Evolutionary conservation across 1,140 invertebrate genomes (phyloP), one percentile per base, ranked within the genome.

Genomic region (Pseudomyrmex gracilis): DNA sequence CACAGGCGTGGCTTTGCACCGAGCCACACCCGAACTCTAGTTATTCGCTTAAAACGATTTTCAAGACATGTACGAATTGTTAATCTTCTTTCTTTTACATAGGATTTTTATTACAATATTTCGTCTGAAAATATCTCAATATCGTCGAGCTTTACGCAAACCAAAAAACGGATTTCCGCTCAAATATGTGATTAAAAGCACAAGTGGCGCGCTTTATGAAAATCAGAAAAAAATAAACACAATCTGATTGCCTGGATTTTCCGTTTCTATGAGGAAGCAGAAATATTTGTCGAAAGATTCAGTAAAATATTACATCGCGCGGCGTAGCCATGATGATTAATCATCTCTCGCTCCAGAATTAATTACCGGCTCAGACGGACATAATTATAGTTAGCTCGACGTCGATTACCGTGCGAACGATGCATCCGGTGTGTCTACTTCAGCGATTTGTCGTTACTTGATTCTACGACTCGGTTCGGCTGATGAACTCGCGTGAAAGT

Each of bases 401-500:
- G 17, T 20, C 60, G 58, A 88, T 87, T 85, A 88, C 87, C 20
- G 57, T 34, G 20, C 64, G 76, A 85, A 82, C 73, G 57, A 82
- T 73, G 70, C 64, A 61, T 22, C 66, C 53, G 20, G 43, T 43
- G 73, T 45, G 86, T 43, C 74, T 71, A 76, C 85, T 87, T 80
- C 63, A 45, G 20, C 61, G 55, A 87, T 87, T 87, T 84, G 68
- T 77, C 68, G 51, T 24, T 47, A 34, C 67, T 84, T 84, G 82
- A 87, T 87, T 84, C 73, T 34, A 13, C 57, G 55, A 78, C 45
- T 43, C 24, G 53, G 22, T 15, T 55, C 71, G 8, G 22, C 63
- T 45, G 82, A 87, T 84, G 73, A 87, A 84, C 73, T 66, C 49
- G 17, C 13, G 53, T 22, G 67, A 84, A 87, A 87, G 86, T 87